Evolutionary conservation across 2,113 vertebrate genomes (phyloP), one percentile per base, ranked within the genome.

Genomic region (Myxocyprinus asiaticus): DNA sequence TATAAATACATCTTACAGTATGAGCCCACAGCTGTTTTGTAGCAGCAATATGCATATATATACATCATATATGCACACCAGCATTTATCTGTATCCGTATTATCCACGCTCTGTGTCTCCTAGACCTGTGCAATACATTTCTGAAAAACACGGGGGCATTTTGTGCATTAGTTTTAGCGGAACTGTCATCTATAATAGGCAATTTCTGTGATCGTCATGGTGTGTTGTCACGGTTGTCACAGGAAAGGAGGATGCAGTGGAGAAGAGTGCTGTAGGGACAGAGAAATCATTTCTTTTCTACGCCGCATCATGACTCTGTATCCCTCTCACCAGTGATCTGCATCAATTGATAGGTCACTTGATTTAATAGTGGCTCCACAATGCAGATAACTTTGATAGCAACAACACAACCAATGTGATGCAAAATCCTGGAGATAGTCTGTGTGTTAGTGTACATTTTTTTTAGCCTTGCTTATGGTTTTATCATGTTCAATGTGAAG

Each of bases 121-220:
- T 8, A 62, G 69, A 84, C 79, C 82, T 84, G 78, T 73, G 51
- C 76, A 66, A 63, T 84, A 67, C 59, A 9, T 51, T 74, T 62
- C 22, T 74, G 68, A 51, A 73, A 67, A 69, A 75, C 9, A 51
- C 22, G 11, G 66, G 53, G 80, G 67, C 70, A 67, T 78, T 51
- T 11, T 42, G 62, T 62, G 62, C 67, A 58, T 70, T 67, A 62
- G 75, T 64, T 81, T 82, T 78, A 81, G 81, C 56, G 75, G 74
- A 83, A 85, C 84, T 83, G 84, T 83, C 84, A 83, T 78, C 75
- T 74, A 83, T 82, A 85, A 85, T 85, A 83, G 81, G 69, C 78
- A 81, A 83, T 85, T 83, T 85, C 78, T 85, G 78, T 83, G 84
- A 85, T 85, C 64, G 82, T 85, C 78, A 81, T 75, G 84, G 69